Evolutionary conservation across 1,140 invertebrate genomes (phyloP).

Genomic region (Rhopalosiphum maidis): DNA sequence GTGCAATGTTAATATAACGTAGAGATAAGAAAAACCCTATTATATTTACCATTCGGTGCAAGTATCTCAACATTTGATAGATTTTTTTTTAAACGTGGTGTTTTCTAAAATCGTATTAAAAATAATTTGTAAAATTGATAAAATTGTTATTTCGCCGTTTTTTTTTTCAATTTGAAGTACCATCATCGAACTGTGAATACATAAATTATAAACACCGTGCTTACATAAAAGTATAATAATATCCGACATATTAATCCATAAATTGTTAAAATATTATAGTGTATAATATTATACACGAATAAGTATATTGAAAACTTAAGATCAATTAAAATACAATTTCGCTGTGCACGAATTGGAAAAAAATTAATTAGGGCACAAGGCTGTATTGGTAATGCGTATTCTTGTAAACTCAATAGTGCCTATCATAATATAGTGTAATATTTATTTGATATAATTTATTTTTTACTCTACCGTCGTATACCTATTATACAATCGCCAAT

Average conservation of each 20-base stretch:
- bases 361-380: neutral
- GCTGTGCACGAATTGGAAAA: neutral
- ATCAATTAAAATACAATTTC: neutral
- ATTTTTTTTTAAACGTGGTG: neutral
- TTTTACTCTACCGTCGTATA: neutral
- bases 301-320: neutral
- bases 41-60: neutral
- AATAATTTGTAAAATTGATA: neutral
- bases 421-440: neutral
- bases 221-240: neutral
- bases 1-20: no score
- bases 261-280: neutral
- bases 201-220: neutral
- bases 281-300: no score
- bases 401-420: neutral
- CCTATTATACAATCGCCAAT: neutral
- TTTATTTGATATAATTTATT: neutral
- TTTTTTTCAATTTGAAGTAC: neutral
- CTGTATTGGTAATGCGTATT: neutral
- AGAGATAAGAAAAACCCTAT: neutral
- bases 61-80: no score
- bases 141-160: neutral
- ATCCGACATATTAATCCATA: neutral
- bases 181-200: neutral
- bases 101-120: neutral